These are phyloP conservation scores for Scolanthus callimorphus DNA, from an alignment of 92 coral and sea anemone genomes.

Conservation along the genomic window DNA sequence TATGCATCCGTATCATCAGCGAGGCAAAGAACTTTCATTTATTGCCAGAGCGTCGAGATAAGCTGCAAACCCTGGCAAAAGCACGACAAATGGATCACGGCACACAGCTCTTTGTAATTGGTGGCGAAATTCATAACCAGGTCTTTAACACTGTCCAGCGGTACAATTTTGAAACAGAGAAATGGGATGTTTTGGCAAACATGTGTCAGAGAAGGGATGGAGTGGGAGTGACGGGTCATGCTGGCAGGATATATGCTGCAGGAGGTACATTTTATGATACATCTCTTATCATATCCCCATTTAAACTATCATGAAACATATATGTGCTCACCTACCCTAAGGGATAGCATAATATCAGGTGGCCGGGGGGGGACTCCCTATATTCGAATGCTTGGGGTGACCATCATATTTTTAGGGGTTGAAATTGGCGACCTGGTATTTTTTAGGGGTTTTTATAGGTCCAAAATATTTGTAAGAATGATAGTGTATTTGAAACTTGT, in stretches of 20 bases:
- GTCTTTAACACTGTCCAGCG: slow-evolving; percentile 82
- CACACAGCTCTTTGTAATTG: slow-evolving; percentile 72
- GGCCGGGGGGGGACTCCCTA: too few relatives aligned
- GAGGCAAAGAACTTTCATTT: slow-evolving; percentile 89
- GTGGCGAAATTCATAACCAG: slow-evolving; percentile 91
- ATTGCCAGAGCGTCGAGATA: slow-evolving; percentile 88
- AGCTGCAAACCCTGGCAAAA: slow-evolving; percentile 38
- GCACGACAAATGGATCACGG: slow-evolving; percentile 69
- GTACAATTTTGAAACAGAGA: slow-evolving; percentile 66
- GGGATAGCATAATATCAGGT: too few relatives aligned
- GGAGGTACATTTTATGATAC: slow-evolving; percentile 61
- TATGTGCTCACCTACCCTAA: too few relatives aligned
- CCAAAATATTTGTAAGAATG: too few relatives aligned
- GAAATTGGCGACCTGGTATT: too few relatives aligned
- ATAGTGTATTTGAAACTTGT: too few relatives aligned
- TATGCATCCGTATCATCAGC: slow-evolving; percentile 78
- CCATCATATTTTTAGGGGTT: too few relatives aligned
- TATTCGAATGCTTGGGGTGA: too few relatives aligned
- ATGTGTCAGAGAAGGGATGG: slow-evolving; percentile 94
- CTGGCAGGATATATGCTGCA: slow-evolving; percentile 88
- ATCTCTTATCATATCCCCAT: background rate
- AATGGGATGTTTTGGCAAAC: slow-evolving; percentile 66
- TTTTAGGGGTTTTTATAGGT: too few relatives aligned
- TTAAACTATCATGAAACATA: background rate
- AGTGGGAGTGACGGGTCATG: slow-evolving; percentile 83